Percentiles rank a stretch among this genome's conserved stretches.
Conservation (phyloP, 1,140 invertebrate genomes). For the Centruroides vittatus region DNA sequence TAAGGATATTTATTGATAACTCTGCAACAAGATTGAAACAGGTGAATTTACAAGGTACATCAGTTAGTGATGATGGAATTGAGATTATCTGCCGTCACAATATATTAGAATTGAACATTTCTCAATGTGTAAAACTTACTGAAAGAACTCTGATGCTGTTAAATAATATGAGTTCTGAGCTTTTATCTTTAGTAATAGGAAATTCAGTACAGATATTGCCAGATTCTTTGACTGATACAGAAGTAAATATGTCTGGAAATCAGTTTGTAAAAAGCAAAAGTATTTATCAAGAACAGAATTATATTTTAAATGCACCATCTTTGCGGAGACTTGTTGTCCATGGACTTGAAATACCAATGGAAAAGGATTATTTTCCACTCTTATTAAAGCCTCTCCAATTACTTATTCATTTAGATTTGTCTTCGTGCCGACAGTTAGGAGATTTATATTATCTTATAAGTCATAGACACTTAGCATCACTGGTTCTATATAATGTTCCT, state of each 20-base stretch:
- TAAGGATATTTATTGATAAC: constrained; percentile 53
- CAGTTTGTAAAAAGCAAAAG: constrained; percentile 46
- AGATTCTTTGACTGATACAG: constrained; percentile 1
- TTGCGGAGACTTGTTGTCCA: constrained; percentile 4
- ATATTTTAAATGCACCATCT: background rate
- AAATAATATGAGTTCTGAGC: constrained; percentile 31
- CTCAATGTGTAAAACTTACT: constrained; percentile 50
- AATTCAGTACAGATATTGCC: constrained; percentile 20
- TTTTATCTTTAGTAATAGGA: constrained; percentile 30
- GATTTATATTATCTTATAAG: constrained; percentile 40
- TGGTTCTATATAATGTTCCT: constrained; percentile 59
- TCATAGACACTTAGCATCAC: constrained; percentile 47
- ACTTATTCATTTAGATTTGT: constrained; percentile 62
- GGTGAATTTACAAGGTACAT: constrained; percentile 51
- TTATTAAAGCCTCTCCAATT: constrained; percentile 42
- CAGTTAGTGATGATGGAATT: constrained; percentile 51
- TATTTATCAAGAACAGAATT: constrained; percentile 45
- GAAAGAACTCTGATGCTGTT: constrained; percentile 40
- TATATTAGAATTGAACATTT: constrained; percentile 52
- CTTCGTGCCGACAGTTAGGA: constrained; percentile 46
- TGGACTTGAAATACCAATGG: constrained; percentile 2
- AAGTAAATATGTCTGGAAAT: constrained; percentile 17
- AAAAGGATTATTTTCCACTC: constrained; percentile 36
- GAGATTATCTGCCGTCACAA: constrained; percentile 50
- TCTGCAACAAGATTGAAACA: constrained; percentile 47